phyloP scores from a whole-genome alignment of 1,140 invertebrate genomes.

The Hycleus cichorii region DNA sequence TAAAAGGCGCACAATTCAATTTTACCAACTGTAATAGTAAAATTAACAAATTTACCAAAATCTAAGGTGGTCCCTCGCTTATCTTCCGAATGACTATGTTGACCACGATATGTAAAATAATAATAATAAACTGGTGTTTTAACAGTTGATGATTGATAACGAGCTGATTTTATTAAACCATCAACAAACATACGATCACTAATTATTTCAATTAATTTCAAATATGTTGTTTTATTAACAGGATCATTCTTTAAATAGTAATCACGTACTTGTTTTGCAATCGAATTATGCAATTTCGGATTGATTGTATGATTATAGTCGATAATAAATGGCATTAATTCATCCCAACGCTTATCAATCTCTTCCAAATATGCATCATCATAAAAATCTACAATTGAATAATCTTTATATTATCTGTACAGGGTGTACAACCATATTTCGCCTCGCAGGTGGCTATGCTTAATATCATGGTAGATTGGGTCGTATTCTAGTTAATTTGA shows the following conservation, averaged over 20 bases:
- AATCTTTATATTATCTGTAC: conserved; percentile 15
- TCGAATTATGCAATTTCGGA: conserved; percentile 10
- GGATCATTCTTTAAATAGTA: conserved; percentile 24
- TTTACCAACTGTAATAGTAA: neutral
- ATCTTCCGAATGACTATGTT: conserved; percentile 24
- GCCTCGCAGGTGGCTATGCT: too few relatives aligned
- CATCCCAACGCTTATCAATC: conserved; percentile 13
- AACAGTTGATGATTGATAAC: conserved; percentile 46
- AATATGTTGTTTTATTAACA: conserved; percentile 23
- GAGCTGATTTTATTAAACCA: conserved; percentile 48
- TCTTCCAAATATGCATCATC: conserved; percentile 16
- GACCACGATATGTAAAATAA: conserved; percentile 45
- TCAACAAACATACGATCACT: conserved; percentile 53
- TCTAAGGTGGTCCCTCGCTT: conserved; percentile 15
- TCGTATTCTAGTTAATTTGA: too few relatives aligned
- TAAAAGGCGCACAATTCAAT: too few relatives aligned
- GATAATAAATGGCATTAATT: conserved; percentile 28
- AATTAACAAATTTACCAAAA: conserved; percentile 22
- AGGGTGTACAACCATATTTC: too few relatives aligned
- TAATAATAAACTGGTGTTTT: conserved; percentile 54
- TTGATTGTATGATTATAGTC: conserved; percentile 29
- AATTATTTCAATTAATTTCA: conserved; percentile 41
- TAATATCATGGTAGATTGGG: too few relatives aligned
- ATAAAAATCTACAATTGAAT: conserved; percentile 36
- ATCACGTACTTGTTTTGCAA: conserved; percentile 27